A percentile compares a stretch with the other conserved stretches of the same genome.
Conservation (phyloP, 2,888 invertebrate species). For the Trachelus troglodyta region DNA sequence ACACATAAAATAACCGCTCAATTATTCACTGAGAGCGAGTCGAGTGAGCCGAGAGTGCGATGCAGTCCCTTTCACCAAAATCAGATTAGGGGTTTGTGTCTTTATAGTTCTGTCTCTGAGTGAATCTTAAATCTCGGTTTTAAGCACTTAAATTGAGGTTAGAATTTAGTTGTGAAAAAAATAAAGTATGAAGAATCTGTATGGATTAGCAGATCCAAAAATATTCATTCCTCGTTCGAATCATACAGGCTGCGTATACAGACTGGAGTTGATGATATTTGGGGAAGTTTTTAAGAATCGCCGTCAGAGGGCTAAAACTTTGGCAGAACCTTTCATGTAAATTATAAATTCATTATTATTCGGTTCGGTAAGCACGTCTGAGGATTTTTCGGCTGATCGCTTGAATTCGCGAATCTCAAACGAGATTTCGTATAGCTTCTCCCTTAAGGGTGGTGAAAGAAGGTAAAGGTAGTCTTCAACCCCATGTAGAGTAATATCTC, state of each 20-base stretch:
- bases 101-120: conserved; percentile 1
- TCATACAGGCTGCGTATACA: not conserved
- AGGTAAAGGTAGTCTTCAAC: not conserved
- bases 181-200: not conserved
- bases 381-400: conserved; percentile 34
- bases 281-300: not conserved
- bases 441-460: conserved; percentile 19
- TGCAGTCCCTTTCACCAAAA: conserved; percentile 15
- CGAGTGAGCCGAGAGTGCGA: conserved; percentile 15
- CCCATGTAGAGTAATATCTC: not conserved
- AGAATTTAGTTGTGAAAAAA: conserved; percentile 1
- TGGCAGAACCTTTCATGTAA: conserved; percentile 20
- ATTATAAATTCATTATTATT: conserved; percentile 54
- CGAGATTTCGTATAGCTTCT: conserved; percentile 10
- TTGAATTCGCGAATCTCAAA: conserved; percentile 30
- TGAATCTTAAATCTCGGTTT: not conserved
- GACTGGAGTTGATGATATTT: not conserved
- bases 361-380: conserved; percentile 40
- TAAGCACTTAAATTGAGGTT: not conserved
- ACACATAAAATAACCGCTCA: conserved; percentile 24
- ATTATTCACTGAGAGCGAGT: conserved; percentile 22
- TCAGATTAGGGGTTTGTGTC: conserved; percentile 17
- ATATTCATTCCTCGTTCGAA: not conserved
- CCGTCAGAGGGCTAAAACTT: not conserved
- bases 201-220: not conserved